Evolutionary conservation across 92 coral and sea anemone species (phyloP), one percentile per base, ranked within the genome.

Genomic region (Pocillopora grandis): DNA sequence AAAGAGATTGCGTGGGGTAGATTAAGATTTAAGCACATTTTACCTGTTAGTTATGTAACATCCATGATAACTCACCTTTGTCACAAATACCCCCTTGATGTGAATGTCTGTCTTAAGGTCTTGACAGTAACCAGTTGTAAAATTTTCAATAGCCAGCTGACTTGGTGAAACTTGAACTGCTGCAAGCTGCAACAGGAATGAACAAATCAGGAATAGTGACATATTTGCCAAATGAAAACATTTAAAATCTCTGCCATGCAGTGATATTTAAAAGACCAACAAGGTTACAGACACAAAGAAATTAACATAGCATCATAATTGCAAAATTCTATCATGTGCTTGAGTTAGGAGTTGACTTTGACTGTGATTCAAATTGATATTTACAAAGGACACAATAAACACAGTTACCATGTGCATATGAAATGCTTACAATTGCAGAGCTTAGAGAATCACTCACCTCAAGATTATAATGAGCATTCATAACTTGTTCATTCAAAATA

Each of bases 111-210:
- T 97, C 88, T 97, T 94, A 59, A 97, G 86, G 75, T 97, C 99
- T 76, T 97, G 99, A 65, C 80, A 86, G 83, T 88, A 95, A 75
- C 88, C 87, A 27, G 95, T 97, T 31, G 88, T 37, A 58, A 97
- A 94, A 75, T 97, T 94, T 82, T 97, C 98, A 42, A 97, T 93
- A 57, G 97, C 90, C 69, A 97, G 81, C 87, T 97, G 99, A 84
- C 99, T 97, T 18, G 99, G 96, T 21, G 99, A 94, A 31, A 94
- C 92, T 89, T 97, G 99, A 36, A 97, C 94, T 23, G 94, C 99
- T 10, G 98, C 94, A 79, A 94, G 90, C 99, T 97, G 75, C 81
- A 76, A 27, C 31, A 27, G 31, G 31, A 27, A 27, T 1, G 31
- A 27, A 42, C 52, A 42, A 42, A 42, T 42, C 52, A 42, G 52